Conservation (phyloP, 2,113 vertebrate species). For the Probosciger aterrimus region DNA sequence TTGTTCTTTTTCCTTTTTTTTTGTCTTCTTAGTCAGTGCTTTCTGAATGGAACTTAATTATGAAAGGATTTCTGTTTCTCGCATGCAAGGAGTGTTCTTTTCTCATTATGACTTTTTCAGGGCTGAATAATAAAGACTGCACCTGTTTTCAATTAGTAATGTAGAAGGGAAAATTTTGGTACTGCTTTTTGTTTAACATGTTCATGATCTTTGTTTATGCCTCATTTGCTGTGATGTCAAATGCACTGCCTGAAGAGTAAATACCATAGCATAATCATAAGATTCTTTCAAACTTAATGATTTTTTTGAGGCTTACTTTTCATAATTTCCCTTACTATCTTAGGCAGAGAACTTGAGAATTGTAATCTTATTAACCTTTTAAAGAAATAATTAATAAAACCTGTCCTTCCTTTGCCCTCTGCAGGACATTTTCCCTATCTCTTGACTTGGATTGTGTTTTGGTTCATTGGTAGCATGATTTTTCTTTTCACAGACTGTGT, state of each 20-base stretch:
- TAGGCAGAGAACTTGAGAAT: constrained; percentile 43
- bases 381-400: constrained; percentile 46
- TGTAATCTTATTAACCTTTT: constrained; percentile 56
- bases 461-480: not conserved
- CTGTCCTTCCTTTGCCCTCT: not conserved
- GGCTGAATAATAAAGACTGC: constrained; percentile 81
- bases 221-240: constrained; percentile 77
- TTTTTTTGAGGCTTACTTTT: constrained; percentile 71
- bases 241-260: constrained; percentile 73
- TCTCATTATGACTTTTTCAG: constrained; percentile 82
- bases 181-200: constrained; percentile 77
- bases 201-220: constrained; percentile 77
- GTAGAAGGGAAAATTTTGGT: constrained; percentile 61
- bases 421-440: not conserved
- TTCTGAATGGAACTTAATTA: constrained; percentile 82
- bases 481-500: not conserved
- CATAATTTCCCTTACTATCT: constrained; percentile 49
- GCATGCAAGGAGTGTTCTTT: constrained; percentile 78
- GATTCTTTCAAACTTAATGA: constrained; percentile 67
- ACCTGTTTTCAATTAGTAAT: constrained; percentile 80
- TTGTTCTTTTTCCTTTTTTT: constrained; percentile 71
- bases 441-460: not conserved
- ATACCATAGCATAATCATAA: constrained; percentile 72
- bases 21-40: constrained; percentile 70
- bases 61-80: constrained; percentile 79